A percentile compares a stretch with the other conserved stretches of the same genome.
These are phyloP conservation scores for Sebastes baramenuke DNA, from an alignment of 2,797 vertebrate species.

Conservation along the genomic window DNA sequence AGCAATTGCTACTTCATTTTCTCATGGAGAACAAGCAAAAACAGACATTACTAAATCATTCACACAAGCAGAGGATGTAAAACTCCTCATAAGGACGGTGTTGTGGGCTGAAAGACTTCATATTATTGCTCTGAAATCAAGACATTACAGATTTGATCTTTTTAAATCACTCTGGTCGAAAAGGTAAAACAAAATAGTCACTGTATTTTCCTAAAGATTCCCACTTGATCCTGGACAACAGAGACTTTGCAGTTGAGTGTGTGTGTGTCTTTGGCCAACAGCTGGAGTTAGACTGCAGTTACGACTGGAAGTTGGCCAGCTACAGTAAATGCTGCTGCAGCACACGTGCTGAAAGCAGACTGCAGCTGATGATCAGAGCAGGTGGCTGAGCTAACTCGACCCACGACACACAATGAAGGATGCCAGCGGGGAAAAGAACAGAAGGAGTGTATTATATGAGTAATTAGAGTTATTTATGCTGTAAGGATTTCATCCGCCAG, in stretches of 20 bases:
- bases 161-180: not conserved
- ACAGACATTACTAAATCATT: not conserved
- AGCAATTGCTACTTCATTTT: not conserved
- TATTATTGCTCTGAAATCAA: not conserved
- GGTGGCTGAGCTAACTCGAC: not conserved
- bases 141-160: not conserved
- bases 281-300: constrained; percentile 32
- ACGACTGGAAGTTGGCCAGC: constrained; percentile 9
- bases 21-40: not conserved
- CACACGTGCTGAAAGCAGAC: not conserved
- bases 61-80: not conserved
- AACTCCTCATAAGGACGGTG: not conserved
- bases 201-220: not conserved
- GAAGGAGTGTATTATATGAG: not conserved
- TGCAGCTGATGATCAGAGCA: constrained; percentile 16
- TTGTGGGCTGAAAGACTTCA: not conserved
- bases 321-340: constrained; percentile 25
- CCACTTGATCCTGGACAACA: not conserved
- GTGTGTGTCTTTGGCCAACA: not conserved
- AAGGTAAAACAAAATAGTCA: not conserved
- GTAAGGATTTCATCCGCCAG: not conserved
- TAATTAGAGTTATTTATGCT: not conserved
- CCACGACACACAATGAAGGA: not conserved
- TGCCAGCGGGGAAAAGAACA: not conserved
- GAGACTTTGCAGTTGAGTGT: not conserved